phyloP scores from a whole-genome alignment of 2,113 vertebrate species.

The Anolis sagrei region DNA sequence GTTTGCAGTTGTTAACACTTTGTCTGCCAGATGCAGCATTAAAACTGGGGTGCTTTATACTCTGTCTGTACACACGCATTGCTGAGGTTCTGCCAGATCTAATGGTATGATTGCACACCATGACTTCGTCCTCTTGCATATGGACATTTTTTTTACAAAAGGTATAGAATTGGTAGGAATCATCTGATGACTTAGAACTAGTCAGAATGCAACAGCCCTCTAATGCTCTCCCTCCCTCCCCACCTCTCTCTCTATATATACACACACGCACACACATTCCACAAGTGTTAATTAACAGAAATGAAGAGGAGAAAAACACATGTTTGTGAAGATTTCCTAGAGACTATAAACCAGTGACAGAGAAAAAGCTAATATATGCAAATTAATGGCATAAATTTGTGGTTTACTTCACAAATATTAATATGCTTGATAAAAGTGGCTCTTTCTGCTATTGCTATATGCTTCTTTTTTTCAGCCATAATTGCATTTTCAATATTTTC shows the following conservation, averaged over 20 bases:
- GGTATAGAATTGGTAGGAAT: constrained; percentile 33
- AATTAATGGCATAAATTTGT: constrained; percentile 75
- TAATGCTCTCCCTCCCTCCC: constrained; percentile 3
- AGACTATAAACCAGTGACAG: constrained; percentile 60
- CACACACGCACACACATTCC: constrained; percentile 54
- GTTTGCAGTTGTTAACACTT: constrained; percentile 52
- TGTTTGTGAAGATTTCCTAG: constrained; percentile 69
- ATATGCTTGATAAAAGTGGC: constrained; percentile 76
- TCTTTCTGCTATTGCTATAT: constrained; percentile 65
- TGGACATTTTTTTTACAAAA: constrained; percentile 7
- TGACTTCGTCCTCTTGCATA: neutral
- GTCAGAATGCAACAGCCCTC: constrained; percentile 43
- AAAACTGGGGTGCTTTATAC: neutral
- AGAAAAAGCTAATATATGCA: constrained; percentile 69
- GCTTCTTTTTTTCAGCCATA: constrained; percentile 62
- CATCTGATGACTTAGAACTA: constrained; percentile 61
- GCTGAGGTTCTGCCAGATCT: neutral
- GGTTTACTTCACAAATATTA: constrained; percentile 77
- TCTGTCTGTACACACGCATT: neutral
- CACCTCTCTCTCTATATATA: too few relatives aligned
- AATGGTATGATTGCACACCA: neutral
- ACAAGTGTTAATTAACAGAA: constrained; percentile 74
- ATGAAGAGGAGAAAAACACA: constrained; percentile 59
- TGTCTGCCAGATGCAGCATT: constrained; percentile 18
- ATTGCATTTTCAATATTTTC: constrained; percentile 67